Evolutionary conservation across 1,140 invertebrate species (phyloP).

Genomic region (Liolophura sinensis): DNA sequence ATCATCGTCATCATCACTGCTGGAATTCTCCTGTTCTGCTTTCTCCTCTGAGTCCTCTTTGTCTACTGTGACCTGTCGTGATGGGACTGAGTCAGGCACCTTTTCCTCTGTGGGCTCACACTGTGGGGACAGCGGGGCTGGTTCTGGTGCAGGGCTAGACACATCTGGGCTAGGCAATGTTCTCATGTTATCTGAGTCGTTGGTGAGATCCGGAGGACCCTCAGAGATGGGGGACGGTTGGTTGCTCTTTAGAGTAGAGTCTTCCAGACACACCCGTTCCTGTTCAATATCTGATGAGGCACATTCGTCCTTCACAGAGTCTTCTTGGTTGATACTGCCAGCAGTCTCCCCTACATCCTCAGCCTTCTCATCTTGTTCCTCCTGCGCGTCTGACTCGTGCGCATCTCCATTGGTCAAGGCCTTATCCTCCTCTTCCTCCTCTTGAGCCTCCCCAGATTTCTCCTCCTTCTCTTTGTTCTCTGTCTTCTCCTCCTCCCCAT

Average conservation of each 20-base stretch:
- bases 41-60: slow-evolving; percentile 12
- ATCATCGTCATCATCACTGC: slow-evolving; percentile 15
- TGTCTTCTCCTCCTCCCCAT: slow-evolving; percentile 15
- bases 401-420: slow-evolving; percentile 1
- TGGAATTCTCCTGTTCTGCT: slow-evolving; percentile 7
- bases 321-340: no score
- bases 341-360: slow-evolving; percentile 22
- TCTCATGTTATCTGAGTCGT: no score
- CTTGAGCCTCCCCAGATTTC: slow-evolving; percentile 2
- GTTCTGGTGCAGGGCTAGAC: neutral
- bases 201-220: no score
- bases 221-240: no score
- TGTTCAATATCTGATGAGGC: no score
- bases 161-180: no score
- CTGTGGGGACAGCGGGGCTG: neutral
- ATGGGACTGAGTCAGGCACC: neutral
- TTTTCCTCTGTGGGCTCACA: neutral
- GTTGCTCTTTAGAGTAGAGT: no score
- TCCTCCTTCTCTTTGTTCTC: slow-evolving; percentile 19
- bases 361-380: slow-evolving; percentile 46
- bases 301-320: no score
- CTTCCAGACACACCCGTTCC: no score
- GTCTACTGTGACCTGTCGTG: no score
- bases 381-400: slow-evolving; percentile 50
- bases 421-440: slow-evolving; percentile 19